These are phyloP conservation scores for Drosophila siamana DNA, from an alignment of 2,888 invertebrate species.

Conservation along the genomic window DNA sequence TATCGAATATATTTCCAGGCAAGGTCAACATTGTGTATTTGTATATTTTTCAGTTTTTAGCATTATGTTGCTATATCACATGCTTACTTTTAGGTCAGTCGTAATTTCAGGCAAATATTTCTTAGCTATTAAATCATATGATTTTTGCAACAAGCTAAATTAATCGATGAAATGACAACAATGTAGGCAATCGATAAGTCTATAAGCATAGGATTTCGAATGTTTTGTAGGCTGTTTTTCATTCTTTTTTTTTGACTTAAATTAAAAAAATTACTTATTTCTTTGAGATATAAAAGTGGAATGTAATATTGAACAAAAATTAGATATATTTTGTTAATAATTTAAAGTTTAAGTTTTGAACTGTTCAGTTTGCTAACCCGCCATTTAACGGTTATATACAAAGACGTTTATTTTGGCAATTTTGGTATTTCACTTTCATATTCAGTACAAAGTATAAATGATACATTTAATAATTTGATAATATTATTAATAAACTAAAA, in stretches of 20 bases:
- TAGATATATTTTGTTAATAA: too few relatives aligned
- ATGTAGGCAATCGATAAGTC: neutral
- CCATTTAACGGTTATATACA: neutral
- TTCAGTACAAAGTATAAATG: conserved; percentile 1
- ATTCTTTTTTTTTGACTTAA: too few relatives aligned
- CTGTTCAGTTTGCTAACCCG: too few relatives aligned
- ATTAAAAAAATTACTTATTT: too few relatives aligned
- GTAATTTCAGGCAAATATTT: neutral
- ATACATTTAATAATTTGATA: conserved; percentile 14
- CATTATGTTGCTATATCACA: too few relatives aligned
- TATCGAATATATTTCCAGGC: neutral
- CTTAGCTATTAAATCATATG: neutral
- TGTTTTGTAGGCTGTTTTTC: neutral
- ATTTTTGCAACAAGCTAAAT: neutral
- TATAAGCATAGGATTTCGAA: neutral
- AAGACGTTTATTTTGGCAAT: conserved; percentile 35
- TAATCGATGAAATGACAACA: neutral
- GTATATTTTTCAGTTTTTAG: too few relatives aligned
- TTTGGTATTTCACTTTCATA: conserved; percentile 36
- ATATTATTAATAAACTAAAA: conserved; percentile 39
- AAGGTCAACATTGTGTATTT: neutral
- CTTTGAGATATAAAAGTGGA: too few relatives aligned
- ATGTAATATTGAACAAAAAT: too few relatives aligned
- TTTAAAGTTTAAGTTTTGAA: too few relatives aligned
- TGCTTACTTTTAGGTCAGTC: neutral